Conservation (phyloP, 1,140 invertebrate species). For the Drosophila oshimai region DNA sequence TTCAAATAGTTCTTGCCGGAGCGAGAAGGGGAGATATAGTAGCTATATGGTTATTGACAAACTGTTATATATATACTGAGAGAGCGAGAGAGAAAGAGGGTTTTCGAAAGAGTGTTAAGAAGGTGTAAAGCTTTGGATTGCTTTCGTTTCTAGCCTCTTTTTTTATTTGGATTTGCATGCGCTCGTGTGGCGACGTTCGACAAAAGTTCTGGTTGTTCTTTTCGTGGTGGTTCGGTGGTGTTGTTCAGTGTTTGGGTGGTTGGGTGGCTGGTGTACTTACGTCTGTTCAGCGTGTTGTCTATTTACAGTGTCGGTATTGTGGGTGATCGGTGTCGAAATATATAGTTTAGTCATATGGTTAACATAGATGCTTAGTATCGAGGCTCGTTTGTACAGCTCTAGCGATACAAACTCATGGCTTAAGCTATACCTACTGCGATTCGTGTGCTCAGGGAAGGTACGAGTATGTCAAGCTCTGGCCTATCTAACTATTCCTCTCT, state of each 20-base stretch:
- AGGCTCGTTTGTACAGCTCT: constrained; percentile 38
- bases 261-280: constrained; percentile 59
- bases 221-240: constrained; percentile 16
- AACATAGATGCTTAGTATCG: constrained; percentile 29
- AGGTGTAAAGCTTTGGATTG: constrained; percentile 39
- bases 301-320: constrained; percentile 67
- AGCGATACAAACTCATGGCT: constrained; percentile 27
- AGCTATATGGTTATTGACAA: constrained; percentile 16
- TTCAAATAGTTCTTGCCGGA: constrained; percentile 67
- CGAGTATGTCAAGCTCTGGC: not conserved
- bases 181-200: constrained; percentile 38
- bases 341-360: constrained; percentile 41
- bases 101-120: constrained; percentile 21
- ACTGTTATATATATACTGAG: constrained; percentile 19
- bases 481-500: constrained; percentile 32
- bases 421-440: constrained; percentile 44
- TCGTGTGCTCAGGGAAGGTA: constrained; percentile 17
- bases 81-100: constrained; percentile 26
- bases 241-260: constrained; percentile 1
- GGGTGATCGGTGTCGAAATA: constrained; percentile 47
- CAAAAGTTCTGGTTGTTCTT: constrained; percentile 53
- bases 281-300: constrained; percentile 62
- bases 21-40: constrained; percentile 17
- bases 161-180: constrained; percentile 37
- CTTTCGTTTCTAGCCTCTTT: constrained; percentile 28